Evolutionary conservation across 2,113 vertebrate genomes (phyloP).

Genomic region (Nerophis ophidion): DNA sequence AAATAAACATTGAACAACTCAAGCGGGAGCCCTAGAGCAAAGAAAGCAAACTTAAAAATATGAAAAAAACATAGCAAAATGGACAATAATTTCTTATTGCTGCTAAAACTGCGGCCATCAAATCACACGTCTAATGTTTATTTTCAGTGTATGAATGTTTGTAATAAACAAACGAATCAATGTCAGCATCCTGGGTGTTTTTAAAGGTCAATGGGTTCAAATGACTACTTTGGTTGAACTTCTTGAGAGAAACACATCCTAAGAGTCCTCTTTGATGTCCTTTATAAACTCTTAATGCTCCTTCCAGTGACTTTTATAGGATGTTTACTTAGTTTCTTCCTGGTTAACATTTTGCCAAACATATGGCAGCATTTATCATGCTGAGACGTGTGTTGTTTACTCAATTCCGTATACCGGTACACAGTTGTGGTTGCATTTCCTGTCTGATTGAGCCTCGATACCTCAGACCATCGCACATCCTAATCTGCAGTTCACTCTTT

Average conservation of each 20-base stretch:
- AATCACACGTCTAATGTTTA: not conserved
- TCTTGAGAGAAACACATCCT: not conserved
- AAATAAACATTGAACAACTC: too few relatives aligned
- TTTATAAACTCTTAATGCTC: not conserved
- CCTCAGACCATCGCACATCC: not conserved
- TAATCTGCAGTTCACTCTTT: not conserved
- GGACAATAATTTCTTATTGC: too few relatives aligned
- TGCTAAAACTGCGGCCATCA: not conserved
- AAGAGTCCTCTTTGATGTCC: not conserved
- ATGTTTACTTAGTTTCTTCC: not conserved
- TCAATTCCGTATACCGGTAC: conserved; percentile 15
- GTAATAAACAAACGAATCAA: not conserved
- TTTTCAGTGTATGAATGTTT: not conserved
- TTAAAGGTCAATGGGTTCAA: not conserved
- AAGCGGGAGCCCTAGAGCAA: too few relatives aligned
- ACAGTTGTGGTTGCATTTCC: conserved; percentile 23
- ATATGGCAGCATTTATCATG: conserved; percentile 25
- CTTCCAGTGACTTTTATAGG: not conserved
- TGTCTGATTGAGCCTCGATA: conserved; percentile 7
- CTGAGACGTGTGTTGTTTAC: conserved; percentile 11
- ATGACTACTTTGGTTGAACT: not conserved
- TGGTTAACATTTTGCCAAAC: conserved; percentile 14
- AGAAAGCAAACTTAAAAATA: too few relatives aligned
- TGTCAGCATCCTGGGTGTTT: too few relatives aligned
- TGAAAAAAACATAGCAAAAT: too few relatives aligned